Evolutionary conservation across 2,797 vertebrate genomes (phyloP), one percentile per base, ranked within the genome.

Genomic region (Pipistrellus pipistrellus): DNA sequence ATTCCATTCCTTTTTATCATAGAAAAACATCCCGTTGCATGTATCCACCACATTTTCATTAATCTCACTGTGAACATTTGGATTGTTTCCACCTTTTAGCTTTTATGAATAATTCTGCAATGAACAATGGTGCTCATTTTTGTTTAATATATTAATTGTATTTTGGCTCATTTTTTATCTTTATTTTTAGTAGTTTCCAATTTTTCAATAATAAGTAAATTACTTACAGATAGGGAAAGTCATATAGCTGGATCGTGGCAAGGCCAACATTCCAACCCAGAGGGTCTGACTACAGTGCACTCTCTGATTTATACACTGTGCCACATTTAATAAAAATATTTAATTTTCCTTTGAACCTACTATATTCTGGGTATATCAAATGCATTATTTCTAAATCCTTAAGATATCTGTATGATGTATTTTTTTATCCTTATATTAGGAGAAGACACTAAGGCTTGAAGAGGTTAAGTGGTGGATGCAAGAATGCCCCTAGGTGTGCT

Each of bases 351-450:
- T 71, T 71, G 27, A 66, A 81, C 11, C 64, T 71, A 66, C 4
- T 83, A 11, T 78, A 41, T 73, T 20, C 57, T 86, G 1, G 8
- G 32, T 53, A 32, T 13, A 73, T 77, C 59, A 30, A 6, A 62
- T 73, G 8, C 64, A 68, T 86, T 32, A 89, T 80, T 95, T 91
- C 71, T 95, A 82, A 93, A 77, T 59, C 25, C 27, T 77, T 72
- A 77, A 68, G 35, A 14, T 82, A n/a, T 4, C 15, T 18, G 78
- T 69, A 20, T 30, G 27, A 46, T 18, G 30, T 59, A 25, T 6
- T 93, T 93, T 57, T 57, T 77, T 44, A 25, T 27, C 7, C 14
- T 81, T 57, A 27, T 8, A 14, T 57, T 73, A 23, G 32, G 38
- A 90, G 32, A 78, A 88, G 69, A 66, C 48, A 21, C 18, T 76